phyloP scores from a whole-genome alignment of 2,113 vertebrate genomes.

The Phrynocephalus versicolor region DNA sequence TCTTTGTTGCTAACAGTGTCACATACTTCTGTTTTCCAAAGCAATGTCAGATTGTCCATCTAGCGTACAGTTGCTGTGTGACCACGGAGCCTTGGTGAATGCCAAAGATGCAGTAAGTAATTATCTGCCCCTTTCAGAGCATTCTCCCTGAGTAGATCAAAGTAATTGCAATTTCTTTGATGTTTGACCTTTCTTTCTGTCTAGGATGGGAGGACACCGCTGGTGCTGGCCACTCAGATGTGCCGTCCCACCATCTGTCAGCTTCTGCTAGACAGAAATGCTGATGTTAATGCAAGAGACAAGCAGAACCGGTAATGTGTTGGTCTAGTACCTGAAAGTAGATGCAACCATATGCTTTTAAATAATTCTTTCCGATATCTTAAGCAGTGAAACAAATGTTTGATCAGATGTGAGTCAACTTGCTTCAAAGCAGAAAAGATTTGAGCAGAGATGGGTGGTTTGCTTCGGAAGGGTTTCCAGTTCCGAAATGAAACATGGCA shows the following conservation, averaged over 20 bases:
- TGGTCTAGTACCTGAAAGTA: fast-evolving
- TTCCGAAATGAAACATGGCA: no score
- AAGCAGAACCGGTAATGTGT: constrained; percentile 89
- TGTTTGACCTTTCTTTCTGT: neutral
- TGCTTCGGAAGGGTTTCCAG: no score
- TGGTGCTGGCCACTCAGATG: constrained; percentile 96
- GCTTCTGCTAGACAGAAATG: constrained; percentile 89
- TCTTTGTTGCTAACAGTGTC: neutral
- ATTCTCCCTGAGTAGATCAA: neutral
- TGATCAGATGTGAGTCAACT: neutral
- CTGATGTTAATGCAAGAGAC: constrained; percentile 87
- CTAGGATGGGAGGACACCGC: constrained; percentile 91
- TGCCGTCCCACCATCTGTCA: constrained; percentile 90
- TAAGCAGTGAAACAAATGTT: neutral
- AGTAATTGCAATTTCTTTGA: neutral
- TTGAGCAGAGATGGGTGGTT: no score
- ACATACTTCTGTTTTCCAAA: constrained; percentile 58
- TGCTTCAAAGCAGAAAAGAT: neutral
- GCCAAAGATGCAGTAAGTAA: constrained; percentile 88
- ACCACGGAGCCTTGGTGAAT: constrained; percentile 90
- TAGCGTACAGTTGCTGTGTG: constrained; percentile 92
- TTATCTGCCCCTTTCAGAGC: neutral
- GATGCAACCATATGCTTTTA: neutral
- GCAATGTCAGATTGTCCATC: constrained; percentile 94
- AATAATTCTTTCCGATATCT: neutral